Base-by-base conservation (phyloP, 1,140 invertebrate species). In the Sitophilus oryzae region DNA sequence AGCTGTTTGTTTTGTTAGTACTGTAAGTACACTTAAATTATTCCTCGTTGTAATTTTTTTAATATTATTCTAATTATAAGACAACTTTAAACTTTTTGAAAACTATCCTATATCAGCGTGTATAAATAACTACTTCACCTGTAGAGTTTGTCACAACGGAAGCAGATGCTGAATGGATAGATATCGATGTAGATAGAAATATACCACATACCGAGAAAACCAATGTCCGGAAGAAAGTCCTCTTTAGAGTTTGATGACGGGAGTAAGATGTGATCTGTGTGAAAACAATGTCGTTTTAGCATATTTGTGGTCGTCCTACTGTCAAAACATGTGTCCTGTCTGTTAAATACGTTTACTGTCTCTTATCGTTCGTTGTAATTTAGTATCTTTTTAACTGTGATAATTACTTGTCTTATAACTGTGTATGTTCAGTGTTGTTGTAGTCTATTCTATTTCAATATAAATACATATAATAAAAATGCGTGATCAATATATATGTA, bases 111-210 rank as follows among this genome's bases (percentile, higher is more conserved):
- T n/a, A n/a, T n/a, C n/a, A n/a, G n/a, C n/a, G n/a, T n/a, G n/a
- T n/a, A n/a, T n/a, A n/a, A n/a, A n/a, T n/a, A n/a, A n/a, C n/a
- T n/a, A n/a, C n/a, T n/a, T n/a, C n/a, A 50, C 2, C 30, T 21
- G 2, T 50, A 40, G 37, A 40, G 16, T 21, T 22, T 2, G 22
- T 8, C 2, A 14, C 38, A 9, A 14, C 44, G 30, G 36, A 47
- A 14, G 42, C 38, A 22, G 74, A 75, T 62, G 62, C 69, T 44
- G 71, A 72, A 60, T 76, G 74, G 73, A 66, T 68, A 56, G 70
- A 66, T 59, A 49, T 62, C 38, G 37, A 61, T 30, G 50, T 65
- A 16, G 56, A 61, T 54, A 57, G 56, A 34, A 21, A 35, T 37
- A 40, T 46, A 45, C 72, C 68, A 48, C 75, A 75, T 66, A n/a